Percentiles rank a stretch among this genome's conserved stretches.
phyloP scores from a whole-genome alignment of 2,797 vertebrate genomes.

The Epinephelus coioides region DNA sequence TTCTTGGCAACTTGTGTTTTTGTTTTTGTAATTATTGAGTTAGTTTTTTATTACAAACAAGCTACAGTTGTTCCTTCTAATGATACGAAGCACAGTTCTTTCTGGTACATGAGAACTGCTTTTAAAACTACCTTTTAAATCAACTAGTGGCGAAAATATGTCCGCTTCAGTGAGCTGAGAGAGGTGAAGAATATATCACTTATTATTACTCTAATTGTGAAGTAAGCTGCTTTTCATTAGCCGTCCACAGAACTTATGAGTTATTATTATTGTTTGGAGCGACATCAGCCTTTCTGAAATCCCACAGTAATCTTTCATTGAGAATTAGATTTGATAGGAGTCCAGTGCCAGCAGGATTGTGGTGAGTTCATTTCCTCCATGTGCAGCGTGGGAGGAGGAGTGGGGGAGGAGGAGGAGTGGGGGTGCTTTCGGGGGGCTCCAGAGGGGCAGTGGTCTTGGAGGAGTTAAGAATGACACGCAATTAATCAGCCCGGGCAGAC shows the following conservation, averaged over 20 bases:
- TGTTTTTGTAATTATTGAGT: not conserved
- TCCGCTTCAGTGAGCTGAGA: not conserved
- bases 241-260: conserved; percentile 23
- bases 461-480: conserved; percentile 87
- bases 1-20: not conserved
- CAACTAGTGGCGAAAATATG: not conserved
- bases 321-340: conserved; percentile 64
- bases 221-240: conserved; percentile 30
- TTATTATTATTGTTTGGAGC: conserved; percentile 42
- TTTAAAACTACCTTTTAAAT: not conserved
- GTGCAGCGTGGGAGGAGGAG: conserved; percentile 53
- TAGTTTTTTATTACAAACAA: conserved; percentile 9
- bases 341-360: conserved; percentile 66
- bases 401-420: not conserved
- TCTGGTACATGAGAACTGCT: not conserved
- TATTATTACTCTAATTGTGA: conserved; percentile 24
- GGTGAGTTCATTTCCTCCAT: conserved; percentile 78
- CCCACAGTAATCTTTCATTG: conserved; percentile 63
- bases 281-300: conserved; percentile 45
- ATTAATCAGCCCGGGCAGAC: conserved; percentile 86
- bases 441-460: conserved; percentile 84
- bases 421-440: conserved; percentile 71
- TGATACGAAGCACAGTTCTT: conserved; percentile 1
- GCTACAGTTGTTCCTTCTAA: not conserved
- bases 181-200: not conserved